Evolutionary conservation across 2,113 vertebrate genomes (phyloP).

Genomic region (Columba janthina): DNA sequence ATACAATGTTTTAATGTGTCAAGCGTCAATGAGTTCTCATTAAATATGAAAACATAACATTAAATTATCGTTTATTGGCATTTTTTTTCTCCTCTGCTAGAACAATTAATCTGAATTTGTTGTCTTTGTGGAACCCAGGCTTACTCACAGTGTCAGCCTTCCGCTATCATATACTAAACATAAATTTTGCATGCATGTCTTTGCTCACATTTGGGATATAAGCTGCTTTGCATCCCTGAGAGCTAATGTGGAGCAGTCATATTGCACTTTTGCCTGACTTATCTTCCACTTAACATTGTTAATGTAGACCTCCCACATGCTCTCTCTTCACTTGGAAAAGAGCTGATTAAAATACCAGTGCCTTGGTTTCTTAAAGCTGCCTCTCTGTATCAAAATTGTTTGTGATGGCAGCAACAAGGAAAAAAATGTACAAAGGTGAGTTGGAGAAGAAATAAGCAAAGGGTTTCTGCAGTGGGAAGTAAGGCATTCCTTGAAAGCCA

Average conservation of each 20-base stretch:
- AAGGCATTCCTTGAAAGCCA: neutral
- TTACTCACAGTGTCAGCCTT: neutral
- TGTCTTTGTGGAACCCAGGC: neutral
- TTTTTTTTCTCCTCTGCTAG: neutral
- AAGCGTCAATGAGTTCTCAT: neutral
- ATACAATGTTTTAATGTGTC: accelerated
- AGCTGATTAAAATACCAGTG: neutral
- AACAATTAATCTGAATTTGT: neutral
- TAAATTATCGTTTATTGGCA: neutral
- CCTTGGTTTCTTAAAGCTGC: neutral
- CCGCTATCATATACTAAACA: neutral
- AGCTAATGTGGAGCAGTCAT: neutral
- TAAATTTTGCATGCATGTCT: neutral
- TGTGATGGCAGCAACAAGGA: neutral
- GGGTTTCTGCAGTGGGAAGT: neutral
- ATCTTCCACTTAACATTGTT: neutral
- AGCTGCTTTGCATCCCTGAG: neutral
- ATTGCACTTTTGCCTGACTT: neutral
- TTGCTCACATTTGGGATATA: neutral
- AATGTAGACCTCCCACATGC: neutral
- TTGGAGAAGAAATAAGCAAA: neutral
- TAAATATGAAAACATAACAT: neutral
- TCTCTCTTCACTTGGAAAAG: neutral
- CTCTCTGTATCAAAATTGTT: neutral
- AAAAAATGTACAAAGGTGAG: neutral